Conservation (phyloP, 1,140 invertebrate species). For the Drosophila ohnishii region DNA sequence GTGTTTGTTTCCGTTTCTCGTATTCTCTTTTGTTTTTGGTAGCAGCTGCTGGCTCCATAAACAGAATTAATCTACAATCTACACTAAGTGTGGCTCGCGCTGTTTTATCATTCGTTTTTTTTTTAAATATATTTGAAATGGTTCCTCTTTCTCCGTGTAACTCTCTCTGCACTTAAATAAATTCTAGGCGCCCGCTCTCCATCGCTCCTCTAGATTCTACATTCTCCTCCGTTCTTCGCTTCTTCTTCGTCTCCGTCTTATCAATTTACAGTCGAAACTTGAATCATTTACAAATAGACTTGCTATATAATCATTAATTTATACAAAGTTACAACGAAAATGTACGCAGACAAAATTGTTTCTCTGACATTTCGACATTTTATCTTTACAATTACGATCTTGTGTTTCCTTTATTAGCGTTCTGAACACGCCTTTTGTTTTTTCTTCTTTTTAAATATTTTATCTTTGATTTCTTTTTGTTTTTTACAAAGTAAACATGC, state of each 20-base stretch:
- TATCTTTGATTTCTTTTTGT: constrained; percentile 29
- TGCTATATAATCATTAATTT: constrained; percentile 62
- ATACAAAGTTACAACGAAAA: constrained; percentile 72
- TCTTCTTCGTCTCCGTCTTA: constrained; percentile 19
- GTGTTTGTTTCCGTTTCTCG: constrained; percentile 33
- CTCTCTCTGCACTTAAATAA: neutral
- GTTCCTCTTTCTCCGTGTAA: constrained; percentile 30
- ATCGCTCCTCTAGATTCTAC: constrained; percentile 27
- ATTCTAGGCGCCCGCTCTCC: constrained; percentile 38
- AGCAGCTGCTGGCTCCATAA: constrained; percentile 53
- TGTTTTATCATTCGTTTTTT: constrained; percentile 40
- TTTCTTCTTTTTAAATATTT: constrained; percentile 15
- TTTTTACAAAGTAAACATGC: constrained; percentile 42
- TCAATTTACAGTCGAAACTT: constrained; percentile 73
- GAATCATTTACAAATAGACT: constrained; percentile 71
- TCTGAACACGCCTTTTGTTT: constrained; percentile 1
- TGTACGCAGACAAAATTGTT: constrained; percentile 50
- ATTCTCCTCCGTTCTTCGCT: constrained; percentile 8
- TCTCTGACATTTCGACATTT: constrained; percentile 44
- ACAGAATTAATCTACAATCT: constrained; percentile 45
- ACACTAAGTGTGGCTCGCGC: constrained; percentile 48
- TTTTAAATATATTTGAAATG: constrained; percentile 59
- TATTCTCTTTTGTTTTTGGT: constrained; percentile 40
- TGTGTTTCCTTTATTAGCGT: neutral
- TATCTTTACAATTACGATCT: constrained; percentile 39